phyloP scores from a whole-genome alignment of 2,888 invertebrate species.

The Ichneumon xanthorius region DNA sequence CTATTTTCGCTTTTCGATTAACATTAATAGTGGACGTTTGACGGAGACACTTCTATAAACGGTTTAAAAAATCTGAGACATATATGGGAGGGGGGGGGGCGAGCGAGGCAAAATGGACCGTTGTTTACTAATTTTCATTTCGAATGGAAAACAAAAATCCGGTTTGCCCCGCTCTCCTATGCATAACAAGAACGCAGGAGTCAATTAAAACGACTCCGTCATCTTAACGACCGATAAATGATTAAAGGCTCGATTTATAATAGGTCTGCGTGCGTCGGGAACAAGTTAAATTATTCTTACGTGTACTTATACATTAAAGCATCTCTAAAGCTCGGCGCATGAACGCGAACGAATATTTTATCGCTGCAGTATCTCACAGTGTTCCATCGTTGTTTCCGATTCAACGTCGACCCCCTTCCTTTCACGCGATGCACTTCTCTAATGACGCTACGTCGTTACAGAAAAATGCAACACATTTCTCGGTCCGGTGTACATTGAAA shows the following conservation, averaged over 20 bases:
- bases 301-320: background rate
- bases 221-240: background rate
- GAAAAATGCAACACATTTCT: conserved; percentile 46
- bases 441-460: conserved; percentile 66
- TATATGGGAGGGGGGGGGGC: too few relatives aligned
- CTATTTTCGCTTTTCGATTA: too few relatives aligned
- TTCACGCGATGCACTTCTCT: conserved; percentile 39
- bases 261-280: background rate
- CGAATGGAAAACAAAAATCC: too few relatives aligned
- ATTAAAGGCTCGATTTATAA: background rate
- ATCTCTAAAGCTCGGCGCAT: background rate
- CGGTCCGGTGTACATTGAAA: conserved; percentile 47
- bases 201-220: background rate
- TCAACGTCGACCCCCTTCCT: conserved; percentile 17
- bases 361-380: background rate
- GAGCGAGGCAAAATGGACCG: too few relatives aligned
- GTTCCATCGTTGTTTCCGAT: background rate
- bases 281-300: background rate
- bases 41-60: too few relatives aligned
- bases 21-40: too few relatives aligned
- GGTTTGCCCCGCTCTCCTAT: too few relatives aligned
- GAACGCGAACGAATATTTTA: conserved; percentile 12
- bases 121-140: too few relatives aligned
- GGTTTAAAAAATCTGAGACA: too few relatives aligned
- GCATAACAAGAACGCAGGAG: background rate